Conservation (phyloP, 2,113 vertebrate species). For the Poecile atricapillus region DNA sequence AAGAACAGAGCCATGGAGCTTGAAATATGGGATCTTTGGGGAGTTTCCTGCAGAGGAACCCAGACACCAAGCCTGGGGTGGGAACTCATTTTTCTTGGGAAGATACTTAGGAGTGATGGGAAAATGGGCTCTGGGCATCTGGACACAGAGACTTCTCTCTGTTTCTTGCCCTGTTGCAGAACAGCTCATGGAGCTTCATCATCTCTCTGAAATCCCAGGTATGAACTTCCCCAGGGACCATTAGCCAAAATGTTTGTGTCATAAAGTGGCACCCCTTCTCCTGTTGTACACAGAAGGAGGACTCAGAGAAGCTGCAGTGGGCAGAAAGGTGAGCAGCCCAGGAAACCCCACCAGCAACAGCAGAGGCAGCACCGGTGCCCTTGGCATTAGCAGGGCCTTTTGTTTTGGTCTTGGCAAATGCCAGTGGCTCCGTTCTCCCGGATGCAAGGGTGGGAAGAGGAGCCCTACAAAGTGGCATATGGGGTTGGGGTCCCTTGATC, state of each 20-base stretch:
- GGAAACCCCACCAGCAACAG: neutral
- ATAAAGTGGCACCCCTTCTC: neutral
- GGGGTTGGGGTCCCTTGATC: neutral
- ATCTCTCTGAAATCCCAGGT: neutral
- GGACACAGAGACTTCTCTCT: neutral
- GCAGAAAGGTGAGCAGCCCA: neutral
- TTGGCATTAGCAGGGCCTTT: neutral
- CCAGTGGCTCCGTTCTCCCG: neutral
- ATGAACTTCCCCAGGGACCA: neutral
- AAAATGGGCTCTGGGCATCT: neutral
- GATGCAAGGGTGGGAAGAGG: neutral
- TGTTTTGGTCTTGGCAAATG: neutral
- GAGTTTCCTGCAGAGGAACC: neutral
- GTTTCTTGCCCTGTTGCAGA: neutral
- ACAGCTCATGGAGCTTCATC: neutral
- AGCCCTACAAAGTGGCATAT: neutral
- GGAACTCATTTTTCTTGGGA: neutral
- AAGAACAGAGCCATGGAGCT: neutral
- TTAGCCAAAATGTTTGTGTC: neutral
- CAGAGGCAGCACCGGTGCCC: neutral
- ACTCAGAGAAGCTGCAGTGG: neutral
- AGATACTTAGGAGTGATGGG: neutral
- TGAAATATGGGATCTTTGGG: neutral
- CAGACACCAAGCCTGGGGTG: neutral
- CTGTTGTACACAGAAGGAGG: accelerated